phyloP scores from a whole-genome alignment of 2,113 vertebrate species.

The Micromys minutus region DNA sequence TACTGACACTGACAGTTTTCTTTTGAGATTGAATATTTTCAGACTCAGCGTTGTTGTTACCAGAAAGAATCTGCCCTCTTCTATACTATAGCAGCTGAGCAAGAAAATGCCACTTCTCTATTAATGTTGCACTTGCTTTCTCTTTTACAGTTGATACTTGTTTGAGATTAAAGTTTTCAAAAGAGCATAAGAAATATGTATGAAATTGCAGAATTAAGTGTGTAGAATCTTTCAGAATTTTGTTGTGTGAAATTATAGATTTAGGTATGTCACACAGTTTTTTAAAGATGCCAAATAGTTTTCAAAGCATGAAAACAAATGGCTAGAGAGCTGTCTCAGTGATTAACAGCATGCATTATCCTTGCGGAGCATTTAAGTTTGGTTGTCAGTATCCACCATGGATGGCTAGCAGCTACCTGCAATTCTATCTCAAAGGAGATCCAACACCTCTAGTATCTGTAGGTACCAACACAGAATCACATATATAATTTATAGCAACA shows the following conservation, averaged over 20 bases:
- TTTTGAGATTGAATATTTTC: conserved; percentile 12
- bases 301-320: background rate
- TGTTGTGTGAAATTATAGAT: background rate
- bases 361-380: background rate
- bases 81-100: background rate
- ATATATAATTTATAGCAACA: background rate
- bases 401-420: background rate
- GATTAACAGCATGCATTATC: background rate
- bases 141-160: background rate
- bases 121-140: background rate
- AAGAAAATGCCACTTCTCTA: background rate
- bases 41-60: background rate
- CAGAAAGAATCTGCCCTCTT: background rate
- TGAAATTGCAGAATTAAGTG: background rate
- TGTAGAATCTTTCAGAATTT: conserved; percentile 8
- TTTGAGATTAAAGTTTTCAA: conserved; percentile 13
- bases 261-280: background rate
- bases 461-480: background rate
- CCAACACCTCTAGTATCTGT: background rate
- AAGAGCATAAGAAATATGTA: background rate
- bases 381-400: background rate
- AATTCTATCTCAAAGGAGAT: background rate
- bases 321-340: background rate
- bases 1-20: background rate
- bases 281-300: background rate